Base-by-base conservation (phyloP, 2,888 invertebrate species). In the Erpobdella octoculata region DNA sequence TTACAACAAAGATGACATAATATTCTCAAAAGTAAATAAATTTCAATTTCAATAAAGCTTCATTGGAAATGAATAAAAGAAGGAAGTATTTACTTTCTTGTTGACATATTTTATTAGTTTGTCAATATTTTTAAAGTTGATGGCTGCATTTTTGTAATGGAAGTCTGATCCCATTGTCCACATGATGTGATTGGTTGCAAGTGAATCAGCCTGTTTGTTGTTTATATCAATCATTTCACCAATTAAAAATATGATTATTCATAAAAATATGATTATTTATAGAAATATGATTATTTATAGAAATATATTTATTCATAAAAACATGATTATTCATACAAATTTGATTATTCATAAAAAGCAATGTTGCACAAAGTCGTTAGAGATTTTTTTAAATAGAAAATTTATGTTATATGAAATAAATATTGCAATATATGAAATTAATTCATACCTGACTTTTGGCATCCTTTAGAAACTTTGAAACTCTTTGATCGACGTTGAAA, bases 161-260 rank as follows among this genome's bases (percentile, higher is more conserved):
- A 94, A 94, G 84, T 94, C 93, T 36, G 89, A 90, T 0, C 94
- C 94, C 93, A 93, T 93, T 0, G 93, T 91, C 72, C 93, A 85
- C 78, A 86, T 80, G 0, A 92, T 85, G 80, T 93, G 90, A 78
- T 89, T 88, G 0, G 89, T 89, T 38, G 74, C 76, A 73, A 78
- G 83, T 69, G 78, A 75, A 18, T 80, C 78, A 0, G 88, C 84
- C 86, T 90, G 88, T 0, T n/a, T n/a, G n/a, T n/a, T n/a, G 79
- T 73, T 31, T 6, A 53, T 15, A n/a, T n/a, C 8, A 8, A 31
- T 25, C 28, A 31, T 5, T 8, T 6, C 12, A 31, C 4, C 33
- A 62, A 6, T 31, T 6, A 6, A 8, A 28, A 35, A 25, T 31
- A 6, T 62, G 28, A n/a, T 31, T 31, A 28, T 25, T 62, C n/a